Percentiles rank a stretch among this genome's conserved stretches.
These are phyloP conservation scores for Halcyon malimbica DNA, from an alignment of 2,113 vertebrate species.

Conservation along the genomic window DNA sequence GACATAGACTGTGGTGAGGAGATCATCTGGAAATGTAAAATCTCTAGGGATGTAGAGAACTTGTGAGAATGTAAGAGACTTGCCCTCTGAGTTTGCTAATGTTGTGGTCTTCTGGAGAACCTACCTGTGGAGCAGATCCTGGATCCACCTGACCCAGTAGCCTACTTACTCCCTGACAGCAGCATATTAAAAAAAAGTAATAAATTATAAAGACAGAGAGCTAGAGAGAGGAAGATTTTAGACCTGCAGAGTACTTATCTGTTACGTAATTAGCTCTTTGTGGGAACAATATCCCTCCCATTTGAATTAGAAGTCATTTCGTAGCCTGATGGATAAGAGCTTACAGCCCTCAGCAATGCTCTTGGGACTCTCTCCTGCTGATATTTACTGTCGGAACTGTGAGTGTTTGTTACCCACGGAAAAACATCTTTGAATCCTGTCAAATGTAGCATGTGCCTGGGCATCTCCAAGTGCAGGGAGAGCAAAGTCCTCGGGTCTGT, in stretches of 20 bases:
- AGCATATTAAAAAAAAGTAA: background rate
- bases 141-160: background rate
- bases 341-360: background rate
- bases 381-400: background rate
- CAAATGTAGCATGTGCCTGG: background rate
- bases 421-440: slow-evolving; percentile 13
- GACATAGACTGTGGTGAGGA: background rate
- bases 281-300: background rate
- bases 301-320: slow-evolving; percentile 24
- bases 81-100: background rate
- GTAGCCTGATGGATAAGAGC: slow-evolving; percentile 12
- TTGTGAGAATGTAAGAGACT: background rate
- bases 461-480: background rate
- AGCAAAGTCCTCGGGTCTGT: background rate
- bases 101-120: background rate
- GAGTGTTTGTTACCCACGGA: background rate
- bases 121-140: background rate
- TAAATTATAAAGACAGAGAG: too few relatives aligned
- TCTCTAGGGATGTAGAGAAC: background rate
- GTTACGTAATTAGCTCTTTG: background rate
- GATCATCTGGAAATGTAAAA: background rate
- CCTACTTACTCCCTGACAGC: background rate
- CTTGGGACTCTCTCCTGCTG: background rate
- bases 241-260: background rate
- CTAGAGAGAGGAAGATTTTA: background rate